These are phyloP conservation scores for Stegana nigrithorax DNA, from an alignment of 2,888 invertebrate species.

Conservation along the genomic window DNA sequence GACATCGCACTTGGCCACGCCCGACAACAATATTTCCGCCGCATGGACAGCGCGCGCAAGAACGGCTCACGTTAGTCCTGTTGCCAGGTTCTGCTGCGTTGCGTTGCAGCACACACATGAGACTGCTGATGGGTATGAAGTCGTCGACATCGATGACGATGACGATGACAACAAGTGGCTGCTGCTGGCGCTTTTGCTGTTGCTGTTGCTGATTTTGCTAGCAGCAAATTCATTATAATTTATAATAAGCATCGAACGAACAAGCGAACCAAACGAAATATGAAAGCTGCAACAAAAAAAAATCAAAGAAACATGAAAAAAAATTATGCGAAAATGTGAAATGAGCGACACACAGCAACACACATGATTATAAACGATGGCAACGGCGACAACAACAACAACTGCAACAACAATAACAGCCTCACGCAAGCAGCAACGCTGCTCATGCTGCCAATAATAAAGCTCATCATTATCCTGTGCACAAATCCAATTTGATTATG, in stretches of 20 bases:
- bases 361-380: conserved; percentile 25
- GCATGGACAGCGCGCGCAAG: too few relatives aligned
- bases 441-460: conserved; percentile 51
- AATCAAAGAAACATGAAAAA: conserved; percentile 10
- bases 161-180: conserved; percentile 21
- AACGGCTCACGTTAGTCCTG: too few relatives aligned
- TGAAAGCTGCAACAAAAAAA: background rate
- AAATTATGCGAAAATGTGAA: conserved; percentile 35
- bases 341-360: conserved; percentile 21
- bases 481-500: conserved; percentile 62
- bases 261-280: conserved; percentile 22
- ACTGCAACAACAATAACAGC: background rate
- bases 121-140: background rate
- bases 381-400: conserved; percentile 7
- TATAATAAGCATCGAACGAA: conserved; percentile 53
- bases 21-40: background rate
- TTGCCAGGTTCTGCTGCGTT: too few relatives aligned
- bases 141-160: background rate
- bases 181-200: background rate
- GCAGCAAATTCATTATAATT: conserved; percentile 59
- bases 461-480: conserved; percentile 63
- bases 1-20: conserved; percentile 7
- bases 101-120: background rate
- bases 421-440: background rate
- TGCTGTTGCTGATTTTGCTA: too few relatives aligned